Evolutionary conservation across 1,140 invertebrate species (phyloP).

Genomic region (Subanguina moxae): DNA sequence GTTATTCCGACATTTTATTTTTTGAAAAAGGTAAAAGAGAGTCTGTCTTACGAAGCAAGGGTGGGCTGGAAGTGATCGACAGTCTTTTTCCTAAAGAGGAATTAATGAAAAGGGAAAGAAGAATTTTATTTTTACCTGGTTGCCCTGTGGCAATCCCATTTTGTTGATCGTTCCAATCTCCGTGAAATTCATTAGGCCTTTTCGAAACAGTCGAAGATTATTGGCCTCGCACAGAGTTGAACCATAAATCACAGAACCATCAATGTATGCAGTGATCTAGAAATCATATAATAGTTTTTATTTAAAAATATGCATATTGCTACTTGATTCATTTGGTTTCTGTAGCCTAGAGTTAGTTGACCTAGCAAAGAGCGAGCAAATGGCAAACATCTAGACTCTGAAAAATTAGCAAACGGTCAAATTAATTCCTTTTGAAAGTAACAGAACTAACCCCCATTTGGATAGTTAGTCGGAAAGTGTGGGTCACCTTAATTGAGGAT

Average conservation of each 20-base stretch:
- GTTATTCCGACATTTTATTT: too few species aligned
- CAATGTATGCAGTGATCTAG: conserved; percentile 74
- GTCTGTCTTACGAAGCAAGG: conserved; percentile 35
- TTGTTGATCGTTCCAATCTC: conserved; percentile 43
- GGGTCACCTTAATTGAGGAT: not conserved
- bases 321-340: conserved; percentile 63
- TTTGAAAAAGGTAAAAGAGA: too few species aligned
- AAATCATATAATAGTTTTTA: conserved; percentile 2
- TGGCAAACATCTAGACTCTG: conserved; percentile 70
- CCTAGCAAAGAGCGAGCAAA: conserved; percentile 86
- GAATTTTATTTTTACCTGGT: conserved; percentile 23
- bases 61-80: conserved; percentile 41
- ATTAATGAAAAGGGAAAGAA: not conserved
- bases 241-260: conserved; percentile 75
- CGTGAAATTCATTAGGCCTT: conserved; percentile 50
- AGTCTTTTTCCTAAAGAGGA: conserved; percentile 39
- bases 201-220: conserved; percentile 65
- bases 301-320: not conserved
- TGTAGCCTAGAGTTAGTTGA: conserved; percentile 69
- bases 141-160: conserved; percentile 33
- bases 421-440: too few species aligned
- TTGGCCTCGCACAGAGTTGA: conserved; percentile 74
- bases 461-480: conserved; percentile 45
- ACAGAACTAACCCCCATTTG: conserved; percentile 23
- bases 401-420: too few species aligned